A percentile compares a stretch with the other conserved stretches of the same genome.
phyloP scores from a whole-genome alignment of 2,113 vertebrate genomes.

The Cephalopterus ornatus region DNA sequence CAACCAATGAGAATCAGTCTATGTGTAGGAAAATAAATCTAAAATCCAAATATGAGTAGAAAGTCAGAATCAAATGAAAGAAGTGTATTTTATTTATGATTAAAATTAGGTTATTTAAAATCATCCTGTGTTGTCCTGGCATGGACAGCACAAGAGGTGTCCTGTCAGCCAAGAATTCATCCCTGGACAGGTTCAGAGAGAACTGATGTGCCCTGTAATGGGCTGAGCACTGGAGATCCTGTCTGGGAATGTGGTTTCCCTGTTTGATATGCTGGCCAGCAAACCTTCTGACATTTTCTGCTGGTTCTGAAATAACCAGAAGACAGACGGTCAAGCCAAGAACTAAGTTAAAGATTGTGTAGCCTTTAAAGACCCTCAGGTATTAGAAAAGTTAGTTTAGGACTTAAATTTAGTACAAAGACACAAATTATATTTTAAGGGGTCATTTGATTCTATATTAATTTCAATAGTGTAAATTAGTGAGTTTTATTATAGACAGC shows the following conservation, averaged over 20 bases:
- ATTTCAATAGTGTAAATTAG: not conserved
- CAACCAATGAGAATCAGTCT: not conserved
- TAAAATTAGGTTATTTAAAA: not conserved
- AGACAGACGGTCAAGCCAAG: fast-evolving
- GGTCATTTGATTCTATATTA: not conserved
- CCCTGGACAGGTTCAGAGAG: not conserved
- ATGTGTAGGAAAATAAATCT: not conserved
- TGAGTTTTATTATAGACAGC: not conserved
- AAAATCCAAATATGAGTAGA: not conserved
- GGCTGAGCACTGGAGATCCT: not conserved
- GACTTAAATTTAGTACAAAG: not conserved
- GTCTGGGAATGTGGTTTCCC: not conserved
- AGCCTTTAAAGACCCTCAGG: not conserved
- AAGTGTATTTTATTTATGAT: not conserved
- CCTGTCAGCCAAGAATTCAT: not conserved
- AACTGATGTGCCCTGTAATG: fast-evolving
- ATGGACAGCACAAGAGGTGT: not conserved
- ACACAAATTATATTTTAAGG: not conserved
- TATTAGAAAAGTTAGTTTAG: not conserved
- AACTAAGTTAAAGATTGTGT: not conserved
- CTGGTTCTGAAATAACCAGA: not conserved
- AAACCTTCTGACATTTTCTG: not conserved
- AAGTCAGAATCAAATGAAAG: not conserved
- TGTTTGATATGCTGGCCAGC: not conserved
- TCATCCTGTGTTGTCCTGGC: not conserved